Evolutionary conservation across 2,797 vertebrate species (phyloP).

Genomic region (Sarcoramphus papa): DNA sequence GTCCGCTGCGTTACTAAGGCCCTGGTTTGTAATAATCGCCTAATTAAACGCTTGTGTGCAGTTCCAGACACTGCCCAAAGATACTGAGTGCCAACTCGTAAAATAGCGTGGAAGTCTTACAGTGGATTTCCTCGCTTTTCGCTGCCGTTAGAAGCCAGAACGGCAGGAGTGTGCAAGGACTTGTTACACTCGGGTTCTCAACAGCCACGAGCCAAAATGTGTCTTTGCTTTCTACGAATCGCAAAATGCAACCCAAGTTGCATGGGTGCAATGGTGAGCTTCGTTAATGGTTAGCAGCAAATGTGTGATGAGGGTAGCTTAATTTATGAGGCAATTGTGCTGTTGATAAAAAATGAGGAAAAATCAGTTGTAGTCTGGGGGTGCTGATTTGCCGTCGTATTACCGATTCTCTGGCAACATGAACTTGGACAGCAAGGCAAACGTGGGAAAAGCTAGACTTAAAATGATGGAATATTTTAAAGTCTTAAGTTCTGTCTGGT

Average conservation of each 20-base stretch:
- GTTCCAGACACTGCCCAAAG: not conserved
- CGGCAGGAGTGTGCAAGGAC: not conserved
- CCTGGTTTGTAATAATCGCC: not conserved
- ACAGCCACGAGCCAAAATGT: not conserved
- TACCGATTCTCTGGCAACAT: not conserved
- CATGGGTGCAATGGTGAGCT: rapidly evolving
- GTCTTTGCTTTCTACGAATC: not conserved
- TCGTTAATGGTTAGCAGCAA: not conserved
- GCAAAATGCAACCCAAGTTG: not conserved
- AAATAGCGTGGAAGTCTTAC: rapidly evolving
- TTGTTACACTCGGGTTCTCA: not conserved
- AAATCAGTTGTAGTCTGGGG: not conserved
- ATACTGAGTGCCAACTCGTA: rapidly evolving
- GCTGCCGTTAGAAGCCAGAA: rapidly evolving
- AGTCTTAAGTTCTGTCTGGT: not conserved
- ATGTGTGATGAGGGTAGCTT: rapidly evolving
- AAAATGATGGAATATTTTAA: not conserved
- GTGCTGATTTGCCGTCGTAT: not conserved
- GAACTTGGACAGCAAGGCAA: not conserved
- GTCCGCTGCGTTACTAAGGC: no score
- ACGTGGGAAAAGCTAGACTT: not conserved
- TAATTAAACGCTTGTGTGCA: not conserved
- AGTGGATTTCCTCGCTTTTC: not conserved
- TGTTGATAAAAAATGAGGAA: not conserved
- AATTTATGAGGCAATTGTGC: not conserved